Evolutionary conservation across 2,888 invertebrate genomes (phyloP).

Genomic region (Rhagonycha fulva): DNA sequence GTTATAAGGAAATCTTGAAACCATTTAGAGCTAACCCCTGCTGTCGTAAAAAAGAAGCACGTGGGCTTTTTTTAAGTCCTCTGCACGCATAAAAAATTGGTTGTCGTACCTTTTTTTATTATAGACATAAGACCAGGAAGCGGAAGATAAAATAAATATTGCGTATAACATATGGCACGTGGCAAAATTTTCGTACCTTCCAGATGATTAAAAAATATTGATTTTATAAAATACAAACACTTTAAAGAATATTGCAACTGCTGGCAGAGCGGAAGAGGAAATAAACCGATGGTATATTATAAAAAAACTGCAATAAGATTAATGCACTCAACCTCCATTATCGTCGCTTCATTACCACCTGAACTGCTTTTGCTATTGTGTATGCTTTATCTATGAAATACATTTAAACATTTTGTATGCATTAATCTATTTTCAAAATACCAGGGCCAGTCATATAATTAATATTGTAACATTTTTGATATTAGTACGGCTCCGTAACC

Average conservation of each 20-base stretch:
- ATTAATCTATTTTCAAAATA: not conserved
- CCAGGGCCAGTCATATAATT: not conserved
- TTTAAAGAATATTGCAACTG: constrained; percentile 13
- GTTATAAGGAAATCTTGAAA: constrained; percentile 26
- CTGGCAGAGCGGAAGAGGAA: constrained; percentile 23
- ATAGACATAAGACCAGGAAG: constrained; percentile 22
- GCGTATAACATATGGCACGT: constrained; percentile 30
- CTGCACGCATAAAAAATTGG: constrained; percentile 9
- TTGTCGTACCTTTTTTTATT: constrained; percentile 12
- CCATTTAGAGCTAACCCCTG: constrained; percentile 24
- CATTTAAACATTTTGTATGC: not conserved
- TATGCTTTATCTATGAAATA: not conserved
- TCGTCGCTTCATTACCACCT: constrained; percentile 14
- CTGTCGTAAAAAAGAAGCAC: constrained; percentile 21
- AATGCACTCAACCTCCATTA: constrained; percentile 11
- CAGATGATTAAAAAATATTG: constrained; percentile 13
- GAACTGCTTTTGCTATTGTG: constrained; percentile 5
- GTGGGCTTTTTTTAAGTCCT: constrained; percentile 19
- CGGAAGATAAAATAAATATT: constrained; percentile 29
- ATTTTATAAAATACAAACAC: constrained; percentile 23
- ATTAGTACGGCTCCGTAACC: not conserved
- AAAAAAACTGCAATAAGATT: constrained; percentile 8
- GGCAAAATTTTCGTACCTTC: constrained; percentile 17
- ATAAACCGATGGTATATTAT: not conserved
- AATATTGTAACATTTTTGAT: not conserved